phyloP scores from a whole-genome alignment of 2,113 vertebrate genomes.

The Myxocyprinus asiaticus region DNA sequence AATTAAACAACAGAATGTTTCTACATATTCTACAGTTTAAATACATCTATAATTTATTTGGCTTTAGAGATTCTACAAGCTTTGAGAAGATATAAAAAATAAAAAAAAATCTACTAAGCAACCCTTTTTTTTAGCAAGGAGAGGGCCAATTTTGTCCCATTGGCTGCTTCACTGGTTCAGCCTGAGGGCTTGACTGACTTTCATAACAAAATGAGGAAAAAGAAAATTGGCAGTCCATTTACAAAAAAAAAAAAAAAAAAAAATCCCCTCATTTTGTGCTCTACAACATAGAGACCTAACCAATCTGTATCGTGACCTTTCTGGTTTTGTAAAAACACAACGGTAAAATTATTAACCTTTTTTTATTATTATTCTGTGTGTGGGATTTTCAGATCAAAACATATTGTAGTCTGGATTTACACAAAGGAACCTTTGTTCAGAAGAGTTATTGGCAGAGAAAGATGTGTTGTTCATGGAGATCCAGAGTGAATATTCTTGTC shows the following conservation, averaged over 20 bases:
- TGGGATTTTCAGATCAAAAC: constrained; percentile 16
- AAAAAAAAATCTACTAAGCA: too few relatives aligned
- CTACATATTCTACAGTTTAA: too few relatives aligned
- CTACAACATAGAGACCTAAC: background rate
- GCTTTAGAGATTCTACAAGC: too few relatives aligned
- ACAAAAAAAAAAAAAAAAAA: background rate
- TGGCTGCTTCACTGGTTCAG: background rate
- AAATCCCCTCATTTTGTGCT: background rate
- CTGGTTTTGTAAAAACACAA: constrained; percentile 17
- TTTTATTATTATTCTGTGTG: too few relatives aligned
- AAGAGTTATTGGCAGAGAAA: constrained; percentile 2
- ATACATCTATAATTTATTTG: too few relatives aligned
- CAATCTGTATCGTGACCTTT: background rate
- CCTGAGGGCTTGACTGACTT: background rate
- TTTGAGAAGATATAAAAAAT: too few relatives aligned
- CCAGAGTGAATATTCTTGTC: constrained; percentile 30
- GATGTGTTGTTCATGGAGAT: constrained; percentile 25
- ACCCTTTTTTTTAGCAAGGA: too few relatives aligned
- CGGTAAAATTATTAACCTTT: background rate
- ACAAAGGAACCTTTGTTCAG: constrained; percentile 38
- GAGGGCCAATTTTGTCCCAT: background rate
- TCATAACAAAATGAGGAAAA: too few relatives aligned
- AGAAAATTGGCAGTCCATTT: background rate
- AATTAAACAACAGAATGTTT: too few relatives aligned
- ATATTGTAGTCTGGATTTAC: constrained; percentile 11